Conservation (phyloP, 2,113 vertebrate species). For the Halichoerus grypus region DNA sequence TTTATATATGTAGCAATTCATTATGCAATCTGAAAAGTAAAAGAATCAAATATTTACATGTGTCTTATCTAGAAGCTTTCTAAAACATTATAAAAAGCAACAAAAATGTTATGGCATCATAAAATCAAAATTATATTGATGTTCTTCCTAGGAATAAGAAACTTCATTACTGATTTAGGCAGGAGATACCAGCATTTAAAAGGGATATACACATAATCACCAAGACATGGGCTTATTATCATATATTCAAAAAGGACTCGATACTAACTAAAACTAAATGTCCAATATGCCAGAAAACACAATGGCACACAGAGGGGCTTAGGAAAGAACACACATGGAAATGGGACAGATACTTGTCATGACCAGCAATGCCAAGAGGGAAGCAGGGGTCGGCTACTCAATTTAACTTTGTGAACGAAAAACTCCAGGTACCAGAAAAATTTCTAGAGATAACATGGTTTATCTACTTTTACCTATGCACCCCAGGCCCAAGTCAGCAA, state of each 20-base stretch:
- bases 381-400: background rate
- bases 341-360: background rate
- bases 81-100: background rate
- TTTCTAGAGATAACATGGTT: background rate
- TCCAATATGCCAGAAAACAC: background rate
- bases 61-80: background rate
- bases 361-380: background rate
- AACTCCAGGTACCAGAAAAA: background rate
- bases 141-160: background rate
- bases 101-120: background rate
- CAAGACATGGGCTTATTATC: background rate
- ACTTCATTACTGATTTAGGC: background rate
- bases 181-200: background rate
- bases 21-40: background rate
- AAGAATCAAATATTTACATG: background rate
- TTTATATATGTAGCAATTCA: background rate
- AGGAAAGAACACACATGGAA: too few relatives aligned
- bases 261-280: background rate
- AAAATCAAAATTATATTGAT: background rate
- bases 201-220: background rate
- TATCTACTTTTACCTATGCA: background rate
- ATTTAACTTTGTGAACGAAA: background rate
- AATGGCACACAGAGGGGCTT: background rate
- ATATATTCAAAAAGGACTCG: background rate
- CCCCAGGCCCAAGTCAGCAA: background rate